Base-by-base conservation (phyloP, 2,113 vertebrate species). In the Potamarius usumacintae region DNA sequence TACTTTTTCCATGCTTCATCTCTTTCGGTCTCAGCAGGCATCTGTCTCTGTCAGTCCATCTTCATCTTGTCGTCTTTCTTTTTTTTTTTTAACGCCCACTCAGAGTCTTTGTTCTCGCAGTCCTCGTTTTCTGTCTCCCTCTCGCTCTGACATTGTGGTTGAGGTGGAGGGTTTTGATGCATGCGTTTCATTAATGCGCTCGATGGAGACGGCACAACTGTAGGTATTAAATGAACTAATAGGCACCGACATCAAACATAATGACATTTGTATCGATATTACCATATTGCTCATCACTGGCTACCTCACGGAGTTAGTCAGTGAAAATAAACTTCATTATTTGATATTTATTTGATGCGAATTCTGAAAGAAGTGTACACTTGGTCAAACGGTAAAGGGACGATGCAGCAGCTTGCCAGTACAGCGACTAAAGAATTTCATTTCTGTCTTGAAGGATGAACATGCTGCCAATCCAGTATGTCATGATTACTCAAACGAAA, bases 181-280 rank as follows among this genome's bases (percentile, higher is more conserved):
- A 78, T 89, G 85, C 65, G 62, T 50, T 89, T 89, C 82, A 87
- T 90, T 87, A 90, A 85, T 79, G 84, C 72, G 89, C 30, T 53
- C 12, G 80, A 69, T 83, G 25, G 69, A 42, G 30, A 7, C 6
- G 69, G 67, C 30, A 42, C 55, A 27, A 74, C 30, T 85, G 50
- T 76, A 85, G 84, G 69, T 85, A 62, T 42, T 62, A 58, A 67
- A 6, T 8, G 2, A 34, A 67, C 27, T n/a, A 52, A 67, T 50
- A 50, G 62, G 82, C 50, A 0, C 62, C 12, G 65, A 18, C 82
- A 22, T 84, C n/a, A 12, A 30, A 27, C 63, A 17, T 57, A 34
- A 80, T 20, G 27, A 34, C 18, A 3, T 81, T 81, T 81, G 60
- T 81, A 60, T 62, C 27, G 79, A 62, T 82, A 15, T 82, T 22